Evolutionary conservation across 1,140 invertebrate species (phyloP).

Genomic region (Drosophila sucinea): DNA sequence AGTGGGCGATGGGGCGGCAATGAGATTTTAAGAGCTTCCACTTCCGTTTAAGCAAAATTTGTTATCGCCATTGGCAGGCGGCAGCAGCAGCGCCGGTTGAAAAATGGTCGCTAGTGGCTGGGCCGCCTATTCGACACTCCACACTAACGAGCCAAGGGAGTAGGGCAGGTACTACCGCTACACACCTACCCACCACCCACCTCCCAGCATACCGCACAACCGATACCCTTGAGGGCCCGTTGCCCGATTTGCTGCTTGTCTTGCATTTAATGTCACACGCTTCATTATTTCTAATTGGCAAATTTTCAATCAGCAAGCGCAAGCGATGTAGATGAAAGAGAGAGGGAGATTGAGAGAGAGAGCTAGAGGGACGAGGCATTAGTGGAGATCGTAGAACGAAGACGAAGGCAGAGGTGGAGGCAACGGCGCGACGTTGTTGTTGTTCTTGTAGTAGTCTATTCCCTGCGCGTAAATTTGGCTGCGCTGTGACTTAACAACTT

Average conservation of each 20-base stretch:
- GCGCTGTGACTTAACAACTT: conserved; percentile 77
- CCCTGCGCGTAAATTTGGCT: conserved; percentile 75
- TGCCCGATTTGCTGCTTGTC: conserved; percentile 74
- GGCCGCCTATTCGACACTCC: conserved; percentile 1
- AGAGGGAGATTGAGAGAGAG: conserved; percentile 13
- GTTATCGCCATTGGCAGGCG: conserved; percentile 67
- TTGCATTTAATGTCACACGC: conserved; percentile 82
- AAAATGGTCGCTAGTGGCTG: conserved; percentile 3
- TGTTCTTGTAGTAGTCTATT: conserved; percentile 30
- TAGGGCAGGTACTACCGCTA: conserved; percentile 5
- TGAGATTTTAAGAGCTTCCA: conserved; percentile 80
- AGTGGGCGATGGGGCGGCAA: conserved; percentile 44
- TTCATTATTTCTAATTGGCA: conserved; percentile 82
- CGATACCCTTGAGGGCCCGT: conserved; percentile 16
- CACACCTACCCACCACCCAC: conserved; percentile 21
- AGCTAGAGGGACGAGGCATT: not conserved
- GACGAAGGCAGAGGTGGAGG: too few species aligned
- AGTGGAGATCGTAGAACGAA: too few species aligned
- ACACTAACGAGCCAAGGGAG: conserved; percentile 36
- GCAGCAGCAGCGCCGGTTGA: not conserved
- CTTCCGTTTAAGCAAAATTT: conserved; percentile 78
- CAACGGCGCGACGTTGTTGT: too few species aligned
- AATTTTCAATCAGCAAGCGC: conserved; percentile 76
- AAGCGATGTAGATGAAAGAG: conserved; percentile 15
- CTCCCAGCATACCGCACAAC: conserved; percentile 4